A percentile compares a stretch with the other conserved stretches of the same genome.
Conservation (phyloP, 2,888 invertebrate genomes). For the Lordiphosa andalusiaca region DNA sequence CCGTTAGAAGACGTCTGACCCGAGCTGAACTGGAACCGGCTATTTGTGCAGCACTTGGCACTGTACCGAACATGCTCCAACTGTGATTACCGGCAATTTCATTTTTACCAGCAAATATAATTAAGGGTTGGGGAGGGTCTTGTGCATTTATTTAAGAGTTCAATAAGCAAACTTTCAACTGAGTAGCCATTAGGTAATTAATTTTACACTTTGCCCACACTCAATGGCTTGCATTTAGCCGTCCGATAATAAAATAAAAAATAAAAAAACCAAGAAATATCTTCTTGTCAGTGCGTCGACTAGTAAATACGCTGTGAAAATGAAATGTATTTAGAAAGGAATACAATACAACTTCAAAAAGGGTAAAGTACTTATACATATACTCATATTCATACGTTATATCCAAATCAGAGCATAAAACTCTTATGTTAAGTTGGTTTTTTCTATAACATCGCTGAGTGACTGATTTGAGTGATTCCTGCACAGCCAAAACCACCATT, state of each 20-base stretch:
- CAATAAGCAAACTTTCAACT: conserved; percentile 35
- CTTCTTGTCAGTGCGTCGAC: no score
- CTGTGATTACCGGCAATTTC: conserved; percentile 64
- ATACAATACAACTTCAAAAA: no score
- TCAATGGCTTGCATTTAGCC: conserved; percentile 69
- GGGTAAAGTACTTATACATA: no score
- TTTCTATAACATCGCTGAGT: no score
- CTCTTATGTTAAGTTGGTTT: no score
- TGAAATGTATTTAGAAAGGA: no score
- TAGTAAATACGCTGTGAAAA: no score
- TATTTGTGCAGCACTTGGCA: conserved; percentile 66
- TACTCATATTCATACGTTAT: no score
- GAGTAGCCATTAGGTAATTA: conserved; percentile 66
- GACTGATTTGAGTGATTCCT: no score
- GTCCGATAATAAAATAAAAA: conserved; percentile 40
- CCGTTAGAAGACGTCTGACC: conserved; percentile 22
- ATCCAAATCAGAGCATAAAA: no score
- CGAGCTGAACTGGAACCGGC: conserved; percentile 44
- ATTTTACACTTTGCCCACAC: conserved; percentile 69
- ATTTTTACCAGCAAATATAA: conserved; percentile 64
- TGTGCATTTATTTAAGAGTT: conserved; percentile 52
- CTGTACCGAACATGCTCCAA: conserved; percentile 26
- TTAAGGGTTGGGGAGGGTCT: conserved; percentile 46
- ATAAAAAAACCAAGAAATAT: conserved; percentile 14
- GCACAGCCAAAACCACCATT: no score